These are phyloP conservation scores for Gryon sp. DNA, from an alignment of 1,140 invertebrate genomes.

Conservation along the genomic window DNA sequence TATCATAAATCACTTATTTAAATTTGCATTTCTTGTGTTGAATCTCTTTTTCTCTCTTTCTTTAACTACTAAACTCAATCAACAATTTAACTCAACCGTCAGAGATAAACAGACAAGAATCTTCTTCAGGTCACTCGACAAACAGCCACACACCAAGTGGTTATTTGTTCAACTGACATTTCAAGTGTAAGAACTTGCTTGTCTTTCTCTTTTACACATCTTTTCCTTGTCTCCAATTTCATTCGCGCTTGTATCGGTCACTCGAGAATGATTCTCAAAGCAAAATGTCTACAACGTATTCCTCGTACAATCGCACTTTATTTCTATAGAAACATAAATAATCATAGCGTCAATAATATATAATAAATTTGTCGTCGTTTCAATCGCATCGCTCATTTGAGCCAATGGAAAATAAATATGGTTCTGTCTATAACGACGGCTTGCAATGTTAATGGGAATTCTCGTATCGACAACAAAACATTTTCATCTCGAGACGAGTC, in stretches of 20 bases:
- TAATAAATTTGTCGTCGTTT: slow-evolving; percentile 29
- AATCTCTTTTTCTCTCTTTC: too few species aligned
- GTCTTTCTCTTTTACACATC: slow-evolving; percentile 40
- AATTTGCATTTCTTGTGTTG: too few species aligned
- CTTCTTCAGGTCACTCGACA: slow-evolving; percentile 29
- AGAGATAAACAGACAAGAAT: slow-evolving; percentile 14
- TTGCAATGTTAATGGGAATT: slow-evolving; percentile 42
- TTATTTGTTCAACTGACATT: slow-evolving; percentile 52
- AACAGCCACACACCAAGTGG: slow-evolving; percentile 31
- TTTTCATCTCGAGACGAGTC: slow-evolving; percentile 30
- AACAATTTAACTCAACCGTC: slow-evolving; percentile 14
- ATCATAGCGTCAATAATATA: slow-evolving; percentile 12
- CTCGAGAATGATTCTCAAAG: slow-evolving; percentile 17
- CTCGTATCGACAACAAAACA: slow-evolving; percentile 25
- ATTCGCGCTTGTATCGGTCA: slow-evolving; percentile 25
- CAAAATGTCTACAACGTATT: background rate
- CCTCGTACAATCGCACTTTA: slow-evolving; percentile 1
- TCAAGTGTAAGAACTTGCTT: slow-evolving; percentile 39
- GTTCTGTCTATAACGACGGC: slow-evolving; percentile 17
- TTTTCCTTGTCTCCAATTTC: slow-evolving; percentile 28
- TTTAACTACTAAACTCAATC: slow-evolving; percentile 9
- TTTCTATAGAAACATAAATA: slow-evolving; percentile 32
- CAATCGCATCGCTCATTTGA: slow-evolving; percentile 2
- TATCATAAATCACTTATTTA: too few species aligned
- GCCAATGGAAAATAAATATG: slow-evolving; percentile 19